Evolutionary conservation across 2,888 invertebrate species (phyloP), one percentile per base, ranked within the genome.

Genomic region (Resseliella maxima): DNA sequence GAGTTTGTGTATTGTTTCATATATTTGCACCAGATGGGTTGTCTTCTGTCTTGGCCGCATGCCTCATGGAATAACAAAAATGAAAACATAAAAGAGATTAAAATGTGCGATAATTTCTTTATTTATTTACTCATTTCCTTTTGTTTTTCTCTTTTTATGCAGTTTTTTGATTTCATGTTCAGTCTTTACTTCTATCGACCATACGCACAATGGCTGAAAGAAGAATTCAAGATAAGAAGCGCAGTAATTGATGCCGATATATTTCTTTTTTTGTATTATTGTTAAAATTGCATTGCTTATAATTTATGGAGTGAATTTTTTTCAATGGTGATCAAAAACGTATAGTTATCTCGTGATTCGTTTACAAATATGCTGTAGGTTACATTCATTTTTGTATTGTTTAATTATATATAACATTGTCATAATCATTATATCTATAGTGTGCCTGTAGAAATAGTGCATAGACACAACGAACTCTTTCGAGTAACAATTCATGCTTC

Each of bases 91-190:
- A 83, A 83, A 38, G 83, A 83, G 83, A 83, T 83, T 83, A 83
- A 83, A 83, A 83, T 83, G 83, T 83, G 83, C 24, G 83, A 83
- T 83, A 83, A 83, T 83, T 83, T 83, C 83, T 38, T 83, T 83
- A 36, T 36, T 83, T 83, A 83, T 83, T 83, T 38, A 83, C 38
- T 83, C 8, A 83, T n/a, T 38, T 8, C 12, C 46, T 18, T 50
- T 27, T 24, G 38, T 38, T 21, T 38, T 83, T 38, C 38, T 31
- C 27, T 72, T 36, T 81, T 21, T 35, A 18, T 81, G 35, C 21
- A 15, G 5, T 36, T 83, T 27, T 72, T 72, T 72, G 31, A 24
- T 59, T 59, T 35, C 8, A 15, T 35, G 35, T 35, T 72, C 15
- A 12, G 59, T 12, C 24, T 1, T 35, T 31, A 2, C 72, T 24